Conservation (phyloP, 2,113 vertebrate genomes). For the Dryoscopus gambensis region DNA sequence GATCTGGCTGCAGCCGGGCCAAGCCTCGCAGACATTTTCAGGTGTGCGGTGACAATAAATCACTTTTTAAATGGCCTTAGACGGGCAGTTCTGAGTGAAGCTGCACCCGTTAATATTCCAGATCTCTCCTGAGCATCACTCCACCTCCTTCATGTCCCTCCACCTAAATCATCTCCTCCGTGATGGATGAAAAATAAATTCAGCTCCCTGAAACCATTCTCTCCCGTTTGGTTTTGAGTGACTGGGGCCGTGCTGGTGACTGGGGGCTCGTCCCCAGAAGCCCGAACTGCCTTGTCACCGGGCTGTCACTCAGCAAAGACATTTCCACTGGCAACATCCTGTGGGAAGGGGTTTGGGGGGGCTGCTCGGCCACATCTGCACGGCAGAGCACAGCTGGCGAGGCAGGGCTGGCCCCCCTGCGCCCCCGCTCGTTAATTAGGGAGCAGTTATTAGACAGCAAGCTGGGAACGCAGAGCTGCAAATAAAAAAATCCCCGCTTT, state of each 20-base stretch:
- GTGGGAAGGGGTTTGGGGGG: not conserved
- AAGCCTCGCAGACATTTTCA: not conserved
- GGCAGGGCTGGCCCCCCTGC: not conserved
- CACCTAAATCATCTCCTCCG: not conserved
- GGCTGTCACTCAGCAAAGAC: not conserved
- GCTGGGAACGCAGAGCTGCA: not conserved
- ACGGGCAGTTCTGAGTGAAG: not conserved
- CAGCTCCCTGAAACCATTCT: not conserved
- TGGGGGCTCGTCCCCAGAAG: constrained; percentile 31
- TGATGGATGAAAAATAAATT: not conserved
- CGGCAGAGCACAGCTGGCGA: not conserved
- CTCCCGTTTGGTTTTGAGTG: not conserved
- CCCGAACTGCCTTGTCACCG: not conserved
- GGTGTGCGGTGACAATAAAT: constrained; percentile 41
- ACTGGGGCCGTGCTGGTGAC: not conserved
- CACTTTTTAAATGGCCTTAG: not conserved
- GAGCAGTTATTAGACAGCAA: not conserved
- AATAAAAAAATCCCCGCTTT: not conserved
- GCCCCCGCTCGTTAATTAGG: not conserved
- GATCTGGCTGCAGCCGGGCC: not conserved
- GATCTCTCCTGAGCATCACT: constrained; percentile 31
- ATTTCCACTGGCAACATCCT: not conserved
- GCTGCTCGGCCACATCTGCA: not conserved
- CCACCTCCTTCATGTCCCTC: not conserved
- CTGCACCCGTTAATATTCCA: not conserved